Base-by-base conservation (phyloP, 2,113 vertebrate species). In the Psammodynastes pulverulentus region DNA sequence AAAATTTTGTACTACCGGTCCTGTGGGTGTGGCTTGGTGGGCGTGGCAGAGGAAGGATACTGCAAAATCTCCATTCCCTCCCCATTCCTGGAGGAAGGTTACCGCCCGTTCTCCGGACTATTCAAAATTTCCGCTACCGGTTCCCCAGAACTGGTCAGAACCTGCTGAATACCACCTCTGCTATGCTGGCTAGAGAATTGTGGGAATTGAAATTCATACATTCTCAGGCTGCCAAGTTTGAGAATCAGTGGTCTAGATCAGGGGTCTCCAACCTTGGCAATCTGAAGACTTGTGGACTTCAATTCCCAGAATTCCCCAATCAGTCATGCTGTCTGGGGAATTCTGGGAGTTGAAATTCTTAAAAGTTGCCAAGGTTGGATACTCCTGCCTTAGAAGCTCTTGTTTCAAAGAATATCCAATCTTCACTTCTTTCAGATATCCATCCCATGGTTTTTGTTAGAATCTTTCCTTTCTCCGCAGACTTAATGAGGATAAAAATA, bases 401-500 rank as follows among this genome's bases (percentile, higher is more conserved):
- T 17, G 4, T 79, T 79, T 79, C n/a, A 7, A 79, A 79, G 67
- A 79, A 39, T 79, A 79, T 19, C 17, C 67, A 19, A 21, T 79
- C 67, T 79, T 79, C 5, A 39, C 7, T 79, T 39, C 34, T 79
- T 79, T 79, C n/a, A 19, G 17, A 39, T 79, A 79, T 17, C 10
- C 29, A 90, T 86, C 95, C 67, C 84, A 84, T 24, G 86, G 26
- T 79, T 91, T 91, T 90, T 92, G 2, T 95, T 92, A 0, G 3
- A 1, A 93, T 94, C 24, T 12, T 52, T 13, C 48, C 0, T 90
- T 91, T 92, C 56, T 26, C 29, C 58, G 92, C 91, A 92, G 34
- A 95, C 94, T 95, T 92, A 48, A 88, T 17, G 45, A 93, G 86
- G 87, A 94, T 89, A 86, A 39, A 39, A 19, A 86, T 93, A 86